Evolutionary conservation across 2,113 vertebrate species (phyloP).

Genomic region (Syngnathoides biaculeatus): DNA sequence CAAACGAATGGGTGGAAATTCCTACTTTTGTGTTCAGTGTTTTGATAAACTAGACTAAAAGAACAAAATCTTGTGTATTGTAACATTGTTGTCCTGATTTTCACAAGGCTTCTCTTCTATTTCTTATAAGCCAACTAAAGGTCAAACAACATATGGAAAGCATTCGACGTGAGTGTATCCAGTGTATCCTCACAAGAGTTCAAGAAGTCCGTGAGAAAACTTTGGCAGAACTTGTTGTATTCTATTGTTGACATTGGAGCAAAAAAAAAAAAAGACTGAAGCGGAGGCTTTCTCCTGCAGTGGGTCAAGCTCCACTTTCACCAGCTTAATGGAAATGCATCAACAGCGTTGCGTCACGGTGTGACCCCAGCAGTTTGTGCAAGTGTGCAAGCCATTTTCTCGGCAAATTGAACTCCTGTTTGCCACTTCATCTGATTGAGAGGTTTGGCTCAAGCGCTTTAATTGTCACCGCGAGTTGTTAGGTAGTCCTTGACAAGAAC

Average conservation of each 20-base stretch:
- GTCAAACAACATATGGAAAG: too few species aligned
- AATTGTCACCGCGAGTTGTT: constrained; percentile 36
- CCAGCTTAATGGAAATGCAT: constrained; percentile 5
- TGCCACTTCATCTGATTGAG: constrained; percentile 44
- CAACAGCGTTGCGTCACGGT: constrained; percentile 11
- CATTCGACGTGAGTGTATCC: not conserved
- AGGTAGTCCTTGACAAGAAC: constrained; percentile 41
- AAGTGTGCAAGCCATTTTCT: constrained; percentile 20
- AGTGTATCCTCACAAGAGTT: not conserved
- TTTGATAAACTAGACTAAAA: too few species aligned
- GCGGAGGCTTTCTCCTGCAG: not conserved
- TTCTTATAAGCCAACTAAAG: too few species aligned
- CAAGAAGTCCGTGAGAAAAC: not conserved
- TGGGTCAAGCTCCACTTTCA: constrained; percentile 5
- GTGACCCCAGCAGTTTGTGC: constrained; percentile 14
- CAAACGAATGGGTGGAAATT: too few species aligned
- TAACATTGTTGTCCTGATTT: too few species aligned
- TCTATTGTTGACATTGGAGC: not conserved
- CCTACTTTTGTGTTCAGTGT: too few species aligned
- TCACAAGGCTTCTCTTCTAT: too few species aligned
- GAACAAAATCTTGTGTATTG: too few species aligned
- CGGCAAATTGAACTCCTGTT: constrained; percentile 35
- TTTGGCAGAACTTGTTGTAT: not conserved
- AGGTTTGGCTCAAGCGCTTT: constrained; percentile 27
- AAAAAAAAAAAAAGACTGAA: not conserved